phyloP scores from a whole-genome alignment of 2,113 vertebrate species.

The Solenodon paradoxus region DNA sequence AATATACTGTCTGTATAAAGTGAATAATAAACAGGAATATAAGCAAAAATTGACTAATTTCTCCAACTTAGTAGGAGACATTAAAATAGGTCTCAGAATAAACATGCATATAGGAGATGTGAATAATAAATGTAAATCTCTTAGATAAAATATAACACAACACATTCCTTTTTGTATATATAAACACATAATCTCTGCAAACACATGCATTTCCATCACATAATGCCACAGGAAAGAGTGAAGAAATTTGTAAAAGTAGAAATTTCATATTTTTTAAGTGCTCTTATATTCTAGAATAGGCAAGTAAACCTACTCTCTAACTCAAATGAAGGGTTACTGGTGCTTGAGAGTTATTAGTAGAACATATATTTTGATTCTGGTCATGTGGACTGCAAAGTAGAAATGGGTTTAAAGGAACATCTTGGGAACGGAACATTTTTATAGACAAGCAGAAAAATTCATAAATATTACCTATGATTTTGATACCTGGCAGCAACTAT shows the following conservation, averaged over 20 bases:
- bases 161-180: fast-evolving
- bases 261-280: too few species aligned
- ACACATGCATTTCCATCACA: neutral
- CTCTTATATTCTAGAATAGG: too few species aligned
- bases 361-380: too few species aligned
- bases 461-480: too few species aligned
- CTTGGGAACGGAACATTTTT: too few species aligned
- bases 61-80: neutral
- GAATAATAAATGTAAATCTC: neutral
- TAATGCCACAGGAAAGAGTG: neutral
- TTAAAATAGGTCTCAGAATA: neutral
- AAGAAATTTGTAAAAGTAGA: neutral
- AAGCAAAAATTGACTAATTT: neutral
- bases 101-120: neutral
- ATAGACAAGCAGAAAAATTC: too few species aligned
- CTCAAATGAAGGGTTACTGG: too few species aligned
- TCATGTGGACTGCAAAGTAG: too few species aligned
- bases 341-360: too few species aligned
- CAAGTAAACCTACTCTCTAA: too few species aligned
- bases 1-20: neutral
- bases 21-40: neutral
- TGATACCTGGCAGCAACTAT: too few species aligned
- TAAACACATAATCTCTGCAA: neutral
- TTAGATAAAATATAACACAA: neutral
- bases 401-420: too few species aligned